phyloP scores from a whole-genome alignment of 2,797 vertebrate species.

The Anableps anableps region DNA sequence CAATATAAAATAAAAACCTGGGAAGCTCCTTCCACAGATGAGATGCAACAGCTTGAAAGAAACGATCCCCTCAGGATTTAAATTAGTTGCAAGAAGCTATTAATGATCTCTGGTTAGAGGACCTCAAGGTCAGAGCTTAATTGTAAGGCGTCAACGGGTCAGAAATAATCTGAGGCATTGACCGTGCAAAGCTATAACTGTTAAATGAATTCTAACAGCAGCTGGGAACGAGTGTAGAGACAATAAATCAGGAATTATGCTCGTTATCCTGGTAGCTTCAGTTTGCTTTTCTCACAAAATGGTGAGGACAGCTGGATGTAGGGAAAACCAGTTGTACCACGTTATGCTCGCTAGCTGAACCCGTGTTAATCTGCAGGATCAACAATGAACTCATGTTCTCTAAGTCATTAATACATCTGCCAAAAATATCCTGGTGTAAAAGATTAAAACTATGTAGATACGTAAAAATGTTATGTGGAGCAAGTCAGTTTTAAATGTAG shows the following conservation, averaged over 20 bases:
- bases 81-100: background rate
- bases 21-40: conserved; percentile 1
- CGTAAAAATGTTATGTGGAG: background rate
- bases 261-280: background rate
- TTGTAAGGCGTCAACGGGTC: background rate
- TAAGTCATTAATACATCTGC: background rate
- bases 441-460: background rate
- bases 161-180: conserved; percentile 4
- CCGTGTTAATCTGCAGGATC: background rate
- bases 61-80: background rate
- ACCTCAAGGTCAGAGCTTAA: conserved; percentile 4
- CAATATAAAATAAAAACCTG: background rate
- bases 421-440: background rate
- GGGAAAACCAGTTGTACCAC: background rate
- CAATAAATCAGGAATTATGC: background rate
- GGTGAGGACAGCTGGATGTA: background rate
- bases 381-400: background rate
- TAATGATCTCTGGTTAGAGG: conserved; percentile 2
- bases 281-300: background rate
- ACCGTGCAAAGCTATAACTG: background rate
- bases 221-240: background rate
- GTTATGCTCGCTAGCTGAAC: background rate
- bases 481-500: background rate
- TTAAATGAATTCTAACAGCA: conserved; percentile 5
- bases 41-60: conserved; percentile 10